Percentiles rank a stretch among this genome's conserved stretches.
These are phyloP conservation scores for Pyrocephalus nanus DNA, from an alignment of 2,797 vertebrate genomes.

Conservation along the genomic window DNA sequence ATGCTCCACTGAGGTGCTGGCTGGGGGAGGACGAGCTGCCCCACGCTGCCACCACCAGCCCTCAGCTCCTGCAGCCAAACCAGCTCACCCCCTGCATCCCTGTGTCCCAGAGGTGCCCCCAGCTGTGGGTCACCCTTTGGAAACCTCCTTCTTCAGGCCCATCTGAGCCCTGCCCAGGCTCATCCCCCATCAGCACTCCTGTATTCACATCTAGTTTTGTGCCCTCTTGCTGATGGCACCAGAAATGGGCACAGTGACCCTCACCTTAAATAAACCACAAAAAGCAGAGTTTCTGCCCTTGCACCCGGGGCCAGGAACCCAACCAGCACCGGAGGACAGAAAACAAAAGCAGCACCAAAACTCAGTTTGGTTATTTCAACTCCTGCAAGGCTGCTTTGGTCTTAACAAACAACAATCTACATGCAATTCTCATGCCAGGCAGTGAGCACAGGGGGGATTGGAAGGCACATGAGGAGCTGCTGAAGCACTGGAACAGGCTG, in stretches of 20 bases:
- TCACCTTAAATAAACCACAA: neutral
- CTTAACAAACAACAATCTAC: neutral
- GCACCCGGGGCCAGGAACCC: neutral
- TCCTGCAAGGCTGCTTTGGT: neutral
- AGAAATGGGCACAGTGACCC: fast-evolving
- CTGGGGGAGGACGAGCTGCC: neutral
- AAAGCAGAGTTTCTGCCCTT: neutral
- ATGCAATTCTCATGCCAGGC: fast-evolving
- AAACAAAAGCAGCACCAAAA: neutral
- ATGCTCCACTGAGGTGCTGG: fast-evolving
- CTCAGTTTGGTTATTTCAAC: neutral
- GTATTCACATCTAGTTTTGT: fast-evolving
- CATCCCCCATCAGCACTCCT: neutral
- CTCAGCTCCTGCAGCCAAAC: fast-evolving
- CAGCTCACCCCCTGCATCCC: neutral
- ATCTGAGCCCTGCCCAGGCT: fast-evolving
- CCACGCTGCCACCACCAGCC: fast-evolving
- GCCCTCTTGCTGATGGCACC: neutral
- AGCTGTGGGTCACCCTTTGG: fast-evolving
- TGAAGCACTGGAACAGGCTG: neutral
- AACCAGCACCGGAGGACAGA: fast-evolving
- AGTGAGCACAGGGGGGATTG: fast-evolving
- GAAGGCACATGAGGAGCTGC: neutral
- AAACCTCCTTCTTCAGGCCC: neutral
- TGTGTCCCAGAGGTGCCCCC: neutral